These are phyloP conservation scores for Yoshiicerus persimilis DNA, from an alignment of 1,140 invertebrate species.

Conservation along the genomic window DNA sequence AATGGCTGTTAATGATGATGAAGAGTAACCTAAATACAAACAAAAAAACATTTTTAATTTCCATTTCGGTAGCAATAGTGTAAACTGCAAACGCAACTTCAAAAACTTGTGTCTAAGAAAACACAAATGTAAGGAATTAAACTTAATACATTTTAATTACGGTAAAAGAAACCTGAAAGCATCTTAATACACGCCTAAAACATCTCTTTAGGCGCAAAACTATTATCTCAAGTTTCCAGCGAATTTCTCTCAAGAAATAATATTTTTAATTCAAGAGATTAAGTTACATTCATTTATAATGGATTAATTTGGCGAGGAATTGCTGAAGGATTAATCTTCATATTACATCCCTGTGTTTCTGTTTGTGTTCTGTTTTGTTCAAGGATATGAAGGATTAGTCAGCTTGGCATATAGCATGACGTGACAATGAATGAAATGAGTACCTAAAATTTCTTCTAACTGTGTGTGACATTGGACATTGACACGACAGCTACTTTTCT, in stretches of 20 bases:
- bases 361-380: not conserved
- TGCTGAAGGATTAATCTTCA: not conserved
- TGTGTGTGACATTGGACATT: not conserved
- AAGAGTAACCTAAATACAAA: conserved; percentile 65
- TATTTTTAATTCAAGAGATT: not conserved
- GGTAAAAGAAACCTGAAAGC: no score
- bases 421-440: not conserved
- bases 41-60: not conserved
- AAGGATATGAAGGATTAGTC: not conserved
- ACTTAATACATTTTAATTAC: no score
- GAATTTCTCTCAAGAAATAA: not conserved
- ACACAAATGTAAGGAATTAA: no score
- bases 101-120: not conserved
- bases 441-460: not conserved
- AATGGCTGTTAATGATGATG: conserved; percentile 69
- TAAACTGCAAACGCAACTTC: no score
- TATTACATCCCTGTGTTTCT: not conserved
- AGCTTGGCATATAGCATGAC: not conserved
- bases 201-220: no score
- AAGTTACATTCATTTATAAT: not conserved
- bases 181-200: no score
- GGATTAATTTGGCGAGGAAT: not conserved
- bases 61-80: not conserved
- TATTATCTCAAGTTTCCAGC: not conserved
- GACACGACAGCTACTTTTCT: not conserved